Base-by-base conservation (phyloP, 2,888 invertebrate species). In the Ephialtes manifestator region DNA sequence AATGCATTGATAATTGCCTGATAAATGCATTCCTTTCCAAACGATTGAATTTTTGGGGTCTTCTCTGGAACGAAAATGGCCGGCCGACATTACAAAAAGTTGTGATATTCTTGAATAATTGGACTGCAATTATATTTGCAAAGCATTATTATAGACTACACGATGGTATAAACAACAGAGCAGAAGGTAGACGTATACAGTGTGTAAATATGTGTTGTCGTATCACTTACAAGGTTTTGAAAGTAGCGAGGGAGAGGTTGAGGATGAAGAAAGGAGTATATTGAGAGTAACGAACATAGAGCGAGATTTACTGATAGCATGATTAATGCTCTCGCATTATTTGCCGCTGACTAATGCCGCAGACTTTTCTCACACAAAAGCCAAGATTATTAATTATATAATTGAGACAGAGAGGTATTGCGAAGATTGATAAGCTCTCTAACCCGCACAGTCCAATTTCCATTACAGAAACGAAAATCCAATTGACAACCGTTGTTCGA, bases 211-310 rank as follows among this genome's bases (percentile, higher is more conserved):
- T 43, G 43, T 46, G 43, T 39, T 20, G 8, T 75, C 18, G 58
- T 24, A 18, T 77, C 78, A 81, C 84, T 86, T 83, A 88, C 89
- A 90, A 90, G 89, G 87, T 89, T 89, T 90, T 89, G 89, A 90
- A 90, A 88, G 84, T 89, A 89, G 87, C 85, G 85, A 86, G 86
- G 85, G 15, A 8, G 67, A 15, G 48, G 55, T 20, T 51, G 31
- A 65, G 63, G 28, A n/a, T 15, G n/a, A 39, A 48, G 13, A 58
- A 58, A 28, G 4, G 8, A 53, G 53, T 53, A 53, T 53, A 18
- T 1, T 20, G 48, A 83, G 70, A 35, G 67, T 24, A n/a, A n/a
- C n/a, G n/a, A n/a, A 31, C n/a, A 70, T n/a, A 43, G 24, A 24
- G n/a, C 11, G 20, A 72, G 77, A 18, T n/a, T 18, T 79, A n/a